phyloP scores from a whole-genome alignment of 1,140 invertebrate species.

The Leptinotarsa defecta region DNA sequence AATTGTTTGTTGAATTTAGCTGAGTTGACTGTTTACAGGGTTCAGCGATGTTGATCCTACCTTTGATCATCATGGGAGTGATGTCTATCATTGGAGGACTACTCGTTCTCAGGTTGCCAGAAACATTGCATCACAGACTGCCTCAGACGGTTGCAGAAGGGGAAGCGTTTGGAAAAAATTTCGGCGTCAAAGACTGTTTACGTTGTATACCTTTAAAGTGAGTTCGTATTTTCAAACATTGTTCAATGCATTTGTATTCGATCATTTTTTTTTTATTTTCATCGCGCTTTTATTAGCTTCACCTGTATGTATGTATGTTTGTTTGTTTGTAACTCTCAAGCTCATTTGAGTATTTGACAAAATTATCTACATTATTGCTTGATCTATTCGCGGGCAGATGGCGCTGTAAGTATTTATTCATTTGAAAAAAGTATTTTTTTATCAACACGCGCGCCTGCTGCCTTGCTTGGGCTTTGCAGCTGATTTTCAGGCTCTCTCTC shows the following conservation, averaged over 20 bases:
- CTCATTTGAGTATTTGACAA: no score
- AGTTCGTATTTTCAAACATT: constrained; percentile 20
- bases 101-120: constrained; percentile 76
- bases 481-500: no score
- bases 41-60: constrained; percentile 79
- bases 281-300: no score
- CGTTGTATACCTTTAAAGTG: constrained; percentile 70
- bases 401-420: no score
- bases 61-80: constrained; percentile 78
- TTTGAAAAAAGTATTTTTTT: no score
- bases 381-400: no score
- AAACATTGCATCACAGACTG: constrained; percentile 77
- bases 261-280: not conserved
- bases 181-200: constrained; percentile 73
- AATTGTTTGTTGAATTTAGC: constrained; percentile 79
- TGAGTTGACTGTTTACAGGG: constrained; percentile 62
- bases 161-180: constrained; percentile 85
- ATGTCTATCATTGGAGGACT: constrained; percentile 79
- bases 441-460: no score
- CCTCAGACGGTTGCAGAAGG: constrained; percentile 86
- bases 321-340: no score
- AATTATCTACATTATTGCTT: no score
- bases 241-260: not conserved
- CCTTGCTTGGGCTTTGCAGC: no score
- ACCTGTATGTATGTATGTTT: no score